phyloP scores from a whole-genome alignment of 2,888 invertebrate genomes.

The Ophion ventricosus region DNA sequence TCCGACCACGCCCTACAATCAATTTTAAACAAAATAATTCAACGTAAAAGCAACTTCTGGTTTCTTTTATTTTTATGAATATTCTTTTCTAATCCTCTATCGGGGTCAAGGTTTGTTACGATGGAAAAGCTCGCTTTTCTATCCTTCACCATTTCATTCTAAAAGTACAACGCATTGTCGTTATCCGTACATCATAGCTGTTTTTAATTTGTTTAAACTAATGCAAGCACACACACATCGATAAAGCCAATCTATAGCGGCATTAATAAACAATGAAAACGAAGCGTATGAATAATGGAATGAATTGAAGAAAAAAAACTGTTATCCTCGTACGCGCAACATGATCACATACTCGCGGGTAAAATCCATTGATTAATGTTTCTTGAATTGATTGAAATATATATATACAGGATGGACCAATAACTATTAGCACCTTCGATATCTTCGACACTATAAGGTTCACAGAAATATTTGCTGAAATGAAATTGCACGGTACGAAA shows the following conservation, averaged over 20 bases:
- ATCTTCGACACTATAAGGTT: no score
- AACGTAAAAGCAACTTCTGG: slow-evolving; percentile 52
- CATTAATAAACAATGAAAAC: not conserved
- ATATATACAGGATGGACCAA: no score
- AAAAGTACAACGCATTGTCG: not conserved
- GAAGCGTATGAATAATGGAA: not conserved
- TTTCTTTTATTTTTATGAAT: not conserved
- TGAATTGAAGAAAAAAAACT: not conserved
- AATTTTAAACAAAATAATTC: slow-evolving; percentile 60
- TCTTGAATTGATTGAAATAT: no score
- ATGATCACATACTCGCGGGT: not conserved
- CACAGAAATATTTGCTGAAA: no score
- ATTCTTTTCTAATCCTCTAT: not conserved
- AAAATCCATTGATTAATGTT: slow-evolving; percentile 30
- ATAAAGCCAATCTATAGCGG: not conserved
- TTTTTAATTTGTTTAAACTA: slow-evolving; percentile 11
- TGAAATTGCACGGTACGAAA: no score
- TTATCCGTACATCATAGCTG: not conserved
- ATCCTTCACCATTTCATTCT: not conserved
- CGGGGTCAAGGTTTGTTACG: not conserved
- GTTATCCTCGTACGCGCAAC: not conserved
- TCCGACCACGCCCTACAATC: slow-evolving; percentile 79
- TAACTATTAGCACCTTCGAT: no score
- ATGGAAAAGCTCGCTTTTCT: not conserved
- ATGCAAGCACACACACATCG: slow-evolving; percentile 10